phyloP scores from a whole-genome alignment of 2,888 invertebrate genomes.

The Drosophila leonis region DNA sequence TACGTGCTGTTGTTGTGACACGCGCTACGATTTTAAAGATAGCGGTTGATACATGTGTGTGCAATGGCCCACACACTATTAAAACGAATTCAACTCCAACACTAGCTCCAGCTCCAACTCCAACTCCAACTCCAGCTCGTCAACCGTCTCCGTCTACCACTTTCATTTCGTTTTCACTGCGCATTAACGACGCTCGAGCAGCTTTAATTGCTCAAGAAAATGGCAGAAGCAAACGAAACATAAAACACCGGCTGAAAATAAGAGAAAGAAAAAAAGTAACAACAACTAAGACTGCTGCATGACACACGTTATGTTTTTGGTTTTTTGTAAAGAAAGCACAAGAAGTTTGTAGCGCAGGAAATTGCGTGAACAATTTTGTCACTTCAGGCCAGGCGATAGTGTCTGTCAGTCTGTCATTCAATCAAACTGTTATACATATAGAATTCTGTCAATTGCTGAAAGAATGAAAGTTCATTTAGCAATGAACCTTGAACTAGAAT shows the following conservation, averaged over 20 bases:
- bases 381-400: constrained; percentile 18
- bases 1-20: constrained; percentile 52
- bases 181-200: constrained; percentile 76
- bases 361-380: constrained; percentile 44
- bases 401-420: constrained; percentile 7
- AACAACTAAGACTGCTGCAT: constrained; percentile 19
- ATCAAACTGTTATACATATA: constrained; percentile 16
- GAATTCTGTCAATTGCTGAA: neutral
- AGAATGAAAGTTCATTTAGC: neutral
- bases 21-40: constrained; percentile 66
- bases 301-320: constrained; percentile 30
- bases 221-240: constrained; percentile 45
- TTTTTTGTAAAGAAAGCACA: constrained; percentile 55
- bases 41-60: constrained; percentile 37
- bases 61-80: constrained; percentile 36
- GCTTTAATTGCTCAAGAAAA: constrained; percentile 74
- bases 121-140: constrained; percentile 42
- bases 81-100: constrained; percentile 38
- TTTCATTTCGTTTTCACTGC: constrained; percentile 79
- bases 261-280: constrained; percentile 24
- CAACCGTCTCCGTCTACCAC: constrained; percentile 60
- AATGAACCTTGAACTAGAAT: neutral
- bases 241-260: constrained; percentile 56
- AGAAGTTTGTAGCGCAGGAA: constrained; percentile 54
- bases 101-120: constrained; percentile 40